phyloP scores from a whole-genome alignment of 2,113 vertebrate species.

The Chiloscyllium plagiosum region DNA sequence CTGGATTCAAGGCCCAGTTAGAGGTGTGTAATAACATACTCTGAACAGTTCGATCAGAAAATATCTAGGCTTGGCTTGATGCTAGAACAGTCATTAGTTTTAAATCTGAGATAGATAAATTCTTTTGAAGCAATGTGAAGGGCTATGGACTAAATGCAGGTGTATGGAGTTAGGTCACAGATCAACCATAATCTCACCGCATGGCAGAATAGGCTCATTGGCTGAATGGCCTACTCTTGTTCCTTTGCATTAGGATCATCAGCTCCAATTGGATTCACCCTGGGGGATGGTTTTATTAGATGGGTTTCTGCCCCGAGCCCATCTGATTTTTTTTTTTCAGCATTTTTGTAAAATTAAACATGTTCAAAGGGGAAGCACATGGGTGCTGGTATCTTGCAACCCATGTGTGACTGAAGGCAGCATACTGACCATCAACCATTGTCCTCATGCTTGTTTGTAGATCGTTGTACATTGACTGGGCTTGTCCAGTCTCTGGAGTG shows the following conservation, averaged over 20 bases:
- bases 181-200: too few relatives aligned
- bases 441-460: background rate
- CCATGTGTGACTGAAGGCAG: background rate
- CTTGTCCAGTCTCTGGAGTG: background rate
- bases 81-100: too few relatives aligned
- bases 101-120: too few relatives aligned
- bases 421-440: background rate
- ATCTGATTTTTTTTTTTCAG: background rate
- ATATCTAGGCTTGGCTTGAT: too few relatives aligned
- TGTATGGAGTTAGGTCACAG: too few relatives aligned
- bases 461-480: background rate
- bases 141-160: too few relatives aligned
- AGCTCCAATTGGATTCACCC: background rate
- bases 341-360: background rate
- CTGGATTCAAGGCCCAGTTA: too few relatives aligned
- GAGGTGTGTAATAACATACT: too few relatives aligned
- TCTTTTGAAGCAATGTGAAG: too few relatives aligned
- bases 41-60: too few relatives aligned
- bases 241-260: background rate
- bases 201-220: too few relatives aligned
- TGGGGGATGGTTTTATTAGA: background rate
- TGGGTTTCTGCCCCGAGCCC: background rate
- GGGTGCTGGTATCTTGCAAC: background rate
- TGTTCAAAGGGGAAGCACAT: background rate
- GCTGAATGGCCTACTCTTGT: too few relatives aligned